Evolutionary conservation across 2,797 vertebrate genomes (phyloP).

Genomic region (Rhadinocentrus ornatus): DNA sequence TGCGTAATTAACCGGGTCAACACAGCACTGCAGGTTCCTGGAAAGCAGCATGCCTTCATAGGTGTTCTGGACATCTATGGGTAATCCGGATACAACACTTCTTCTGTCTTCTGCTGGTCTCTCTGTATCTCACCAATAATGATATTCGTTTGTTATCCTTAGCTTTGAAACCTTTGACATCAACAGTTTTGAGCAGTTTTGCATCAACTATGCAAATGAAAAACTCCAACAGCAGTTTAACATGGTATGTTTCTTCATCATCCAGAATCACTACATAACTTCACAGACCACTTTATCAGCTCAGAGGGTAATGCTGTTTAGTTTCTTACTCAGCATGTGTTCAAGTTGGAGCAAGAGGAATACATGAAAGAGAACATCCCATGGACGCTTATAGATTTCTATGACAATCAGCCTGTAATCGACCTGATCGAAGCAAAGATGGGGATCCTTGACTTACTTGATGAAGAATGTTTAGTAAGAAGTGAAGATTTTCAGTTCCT

Average conservation of each 20-base stretch:
- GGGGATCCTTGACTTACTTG: constrained; percentile 95
- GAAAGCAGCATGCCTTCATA: constrained; percentile 93
- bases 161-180: constrained; percentile 99
- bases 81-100: constrained; percentile 72
- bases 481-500: not conserved
- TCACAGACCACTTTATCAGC: not conserved
- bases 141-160: constrained; percentile 31
- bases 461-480: constrained; percentile 97
- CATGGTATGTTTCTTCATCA: constrained; percentile 82
- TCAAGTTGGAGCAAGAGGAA: constrained; percentile 99
- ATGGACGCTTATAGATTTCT: constrained; percentile 97
- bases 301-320: not conserved
- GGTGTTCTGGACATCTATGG: constrained; percentile 99
- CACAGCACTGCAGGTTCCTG: constrained; percentile 87
- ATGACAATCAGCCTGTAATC: constrained; percentile 97
- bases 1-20: constrained; percentile 92
- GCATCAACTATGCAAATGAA: constrained; percentile 99
- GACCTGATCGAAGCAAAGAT: constrained; percentile 98
- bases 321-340: constrained; percentile 88
- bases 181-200: constrained; percentile 99
- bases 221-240: constrained; percentile 99
- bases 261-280: not conserved
- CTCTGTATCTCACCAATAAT: not conserved
- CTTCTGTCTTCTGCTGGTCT: not conserved
- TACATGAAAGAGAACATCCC: constrained; percentile 99